Evolutionary conservation across 2,888 invertebrate genomes (phyloP).

Genomic region (Hipparchia semele): DNA sequence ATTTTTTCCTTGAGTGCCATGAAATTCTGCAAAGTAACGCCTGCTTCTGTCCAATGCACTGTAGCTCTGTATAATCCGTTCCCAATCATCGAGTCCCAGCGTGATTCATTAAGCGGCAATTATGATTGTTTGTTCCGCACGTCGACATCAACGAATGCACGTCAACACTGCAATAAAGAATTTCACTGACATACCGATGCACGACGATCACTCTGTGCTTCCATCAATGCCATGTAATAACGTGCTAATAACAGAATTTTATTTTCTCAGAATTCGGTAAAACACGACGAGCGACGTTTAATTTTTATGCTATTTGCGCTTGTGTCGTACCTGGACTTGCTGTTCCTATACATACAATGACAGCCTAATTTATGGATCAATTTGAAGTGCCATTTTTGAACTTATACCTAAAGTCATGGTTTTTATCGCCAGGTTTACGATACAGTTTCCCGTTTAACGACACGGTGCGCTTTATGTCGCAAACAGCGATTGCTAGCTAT

Average conservation of each 20-base stretch:
- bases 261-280: slow-evolving; percentile 1
- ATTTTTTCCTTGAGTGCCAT: too few species aligned
- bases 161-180: slow-evolving; percentile 30
- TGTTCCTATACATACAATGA: too few species aligned
- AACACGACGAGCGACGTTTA: not conserved
- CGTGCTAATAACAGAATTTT: not conserved
- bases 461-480: slow-evolving; percentile 27
- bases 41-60: not conserved
- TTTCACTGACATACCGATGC: slow-evolving; percentile 27
- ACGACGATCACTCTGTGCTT: not conserved
- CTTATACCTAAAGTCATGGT: slow-evolving; percentile 34
- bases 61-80: slow-evolving; percentile 4
- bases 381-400: too few species aligned
- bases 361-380: too few species aligned
- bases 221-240: not conserved
- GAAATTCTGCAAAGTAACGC: too few species aligned
- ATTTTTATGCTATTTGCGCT: not conserved
- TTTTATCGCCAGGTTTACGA: slow-evolving; percentile 41
- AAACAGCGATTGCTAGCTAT: slow-evolving; percentile 36
- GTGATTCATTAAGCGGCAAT: slow-evolving; percentile 33
- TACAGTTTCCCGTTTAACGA: slow-evolving; percentile 38
- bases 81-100: slow-evolving; percentile 14
- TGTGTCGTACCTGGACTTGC: not conserved
- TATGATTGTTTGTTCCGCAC: slow-evolving; percentile 29
- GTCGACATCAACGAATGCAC: slow-evolving; percentile 15